Evolutionary conservation across 2,888 invertebrate species (phyloP), one percentile per base, ranked within the genome.

Genomic region (Eurois occulta): DNA sequence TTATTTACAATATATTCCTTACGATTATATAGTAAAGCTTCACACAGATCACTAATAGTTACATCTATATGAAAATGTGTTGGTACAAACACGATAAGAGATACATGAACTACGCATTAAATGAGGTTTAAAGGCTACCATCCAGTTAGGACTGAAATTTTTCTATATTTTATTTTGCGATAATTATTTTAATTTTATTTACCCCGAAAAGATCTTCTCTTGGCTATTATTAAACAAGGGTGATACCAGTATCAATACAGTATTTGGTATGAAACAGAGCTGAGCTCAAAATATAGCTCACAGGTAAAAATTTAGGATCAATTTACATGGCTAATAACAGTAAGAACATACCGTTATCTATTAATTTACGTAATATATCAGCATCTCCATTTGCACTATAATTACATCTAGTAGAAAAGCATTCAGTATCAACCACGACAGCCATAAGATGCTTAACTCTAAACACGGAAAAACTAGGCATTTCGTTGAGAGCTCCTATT

Each of bases 21-120:
- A 95, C 85, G 91, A 90, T 90, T 91, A 94, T 86, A 91, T 89
- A 91, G 93, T 95, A 95, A 95, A 95, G 94, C 95, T 95, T 95
- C 87, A 95, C 92, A 93, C 90, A 92, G 91, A 93, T 94, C 91
- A 93, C 94, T 95, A 94, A 90, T 71, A 78, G 75, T 86, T 86
- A 88, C 82, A 87, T 86, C 83, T 83, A 86, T 83, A 86, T 81
- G 85, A 88, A 85, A 84, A 85, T 82, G 58, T 87, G 86, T 80
- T 78, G 73, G 55, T 80, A 81, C 48, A 80, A 77, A 88, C 70
- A 85, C 75, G 71, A 16, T 67, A 72, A 55, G 4, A 78, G 68
- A 52, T 66, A 74, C 32, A 79, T 79, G 69, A 73, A 77, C 78
- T 88, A 85, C 71, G 24, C 55, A 48, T 64, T 80, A 71, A n/a